Evolutionary conservation across 1,140 invertebrate genomes (phyloP), one percentile per base, ranked within the genome.

Genomic region (Bombus confusus): DNA sequence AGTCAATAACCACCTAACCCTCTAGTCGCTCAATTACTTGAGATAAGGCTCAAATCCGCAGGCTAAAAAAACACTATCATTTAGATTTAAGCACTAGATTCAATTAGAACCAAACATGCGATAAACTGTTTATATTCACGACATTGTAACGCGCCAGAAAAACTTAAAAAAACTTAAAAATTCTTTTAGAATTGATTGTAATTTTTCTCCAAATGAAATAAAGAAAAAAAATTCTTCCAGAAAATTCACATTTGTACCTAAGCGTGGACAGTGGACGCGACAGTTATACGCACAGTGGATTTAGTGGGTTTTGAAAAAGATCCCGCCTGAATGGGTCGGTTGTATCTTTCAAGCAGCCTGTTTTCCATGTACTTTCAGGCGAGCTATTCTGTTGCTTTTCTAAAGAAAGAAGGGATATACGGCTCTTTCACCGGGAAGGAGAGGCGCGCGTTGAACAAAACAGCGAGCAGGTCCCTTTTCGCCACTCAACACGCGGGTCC

Each of bases 321-420:
- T 31, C n/a, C 3, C 10, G 68, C 5, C 6, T 79, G 75, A 84
- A 84, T 84, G 75, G 75, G 31, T 59, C 37, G 25, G 37, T 8
- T 75, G 47, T 59, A 71, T 78, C 52, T 78, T 78, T 78, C 52
- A 34, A 28, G 47, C 5, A 34, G 43, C 43, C 82, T 78, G 75
- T 52, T 79, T 31, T 37, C 31, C 47, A 69, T 31, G 47, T 41
- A 72, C 31, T 71, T 84, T 59, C 47, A 84, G 25, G 22, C 59
- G n/a, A 72, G 39, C 5, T 22, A 52, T 52, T 52, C 5, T 0
- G 31, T 1, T 6, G 22, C 59, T 71, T 78, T 83, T 78, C 41
- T 68, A 69, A 71, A 47, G 75, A 15, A 39, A 62, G 47, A 47
- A n/a, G 41, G 47, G 39, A 47, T 39, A 79, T 22, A n/a, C 39